These are phyloP conservation scores for Bucorvus abyssinicus DNA, from an alignment of 2,797 vertebrate species.

Conservation along the genomic window DNA sequence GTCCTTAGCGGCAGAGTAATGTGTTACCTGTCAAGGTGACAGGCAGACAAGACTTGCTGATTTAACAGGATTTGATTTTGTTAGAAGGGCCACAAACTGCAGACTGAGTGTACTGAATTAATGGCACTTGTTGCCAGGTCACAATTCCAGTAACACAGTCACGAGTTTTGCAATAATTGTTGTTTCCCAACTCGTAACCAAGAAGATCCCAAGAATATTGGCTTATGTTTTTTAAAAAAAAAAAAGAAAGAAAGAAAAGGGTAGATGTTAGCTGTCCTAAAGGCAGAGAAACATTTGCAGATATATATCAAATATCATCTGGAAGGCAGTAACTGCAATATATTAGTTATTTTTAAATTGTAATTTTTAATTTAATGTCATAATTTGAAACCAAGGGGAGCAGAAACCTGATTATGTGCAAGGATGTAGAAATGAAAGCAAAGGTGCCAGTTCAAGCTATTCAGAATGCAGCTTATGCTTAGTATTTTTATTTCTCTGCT, in stretches of 20 bases:
- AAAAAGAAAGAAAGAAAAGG: neutral
- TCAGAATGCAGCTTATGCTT: neutral
- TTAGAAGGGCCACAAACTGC: neutral
- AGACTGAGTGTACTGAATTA: neutral
- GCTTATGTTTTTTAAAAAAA: neutral
- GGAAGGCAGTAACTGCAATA: neutral
- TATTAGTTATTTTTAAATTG: neutral
- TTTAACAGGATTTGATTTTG: neutral
- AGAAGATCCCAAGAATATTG: neutral
- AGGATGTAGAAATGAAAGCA: neutral
- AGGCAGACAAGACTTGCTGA: neutral
- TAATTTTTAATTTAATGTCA: neutral
- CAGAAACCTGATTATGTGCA: neutral
- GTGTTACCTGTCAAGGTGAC: neutral
- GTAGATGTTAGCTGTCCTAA: neutral
- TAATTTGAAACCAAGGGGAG: neutral
- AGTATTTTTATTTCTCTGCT: neutral
- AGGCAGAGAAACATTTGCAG: neutral
- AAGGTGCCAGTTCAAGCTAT: neutral
- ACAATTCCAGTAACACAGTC: neutral
- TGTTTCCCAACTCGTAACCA: constrained; percentile 17
- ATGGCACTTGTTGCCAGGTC: neutral
- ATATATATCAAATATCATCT: neutral
- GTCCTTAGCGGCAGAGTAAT: neutral
- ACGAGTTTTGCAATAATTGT: constrained; percentile 43